phyloP scores from a whole-genome alignment of 2,113 vertebrate genomes.

The Oxyura jamaicensis region DNA sequence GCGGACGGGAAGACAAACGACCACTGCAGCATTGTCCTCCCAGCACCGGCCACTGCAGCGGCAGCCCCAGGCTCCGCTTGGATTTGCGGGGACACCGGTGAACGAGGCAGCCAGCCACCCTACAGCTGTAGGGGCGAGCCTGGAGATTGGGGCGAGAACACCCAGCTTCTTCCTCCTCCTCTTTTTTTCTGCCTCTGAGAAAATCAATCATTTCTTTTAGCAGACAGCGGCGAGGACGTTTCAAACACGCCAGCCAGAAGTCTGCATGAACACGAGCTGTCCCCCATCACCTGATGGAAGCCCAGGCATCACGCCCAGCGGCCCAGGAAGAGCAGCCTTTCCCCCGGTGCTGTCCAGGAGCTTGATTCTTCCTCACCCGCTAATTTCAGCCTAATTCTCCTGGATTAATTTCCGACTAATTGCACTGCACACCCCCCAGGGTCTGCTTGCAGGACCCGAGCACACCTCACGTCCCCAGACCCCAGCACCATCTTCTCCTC shows the following conservation, averaged over 20 bases:
- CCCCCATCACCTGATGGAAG: not conserved
- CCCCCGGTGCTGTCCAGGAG: not conserved
- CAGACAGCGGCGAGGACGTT: rapidly evolving
- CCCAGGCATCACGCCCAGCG: not conserved
- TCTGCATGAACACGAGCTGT: rapidly evolving
- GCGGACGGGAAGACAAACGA: not conserved
- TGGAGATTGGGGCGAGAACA: not conserved
- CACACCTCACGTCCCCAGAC: too few species aligned
- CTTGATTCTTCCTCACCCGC: not conserved
- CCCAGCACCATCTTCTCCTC: not conserved
- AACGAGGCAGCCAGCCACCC: not conserved
- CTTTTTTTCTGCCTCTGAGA: not conserved
- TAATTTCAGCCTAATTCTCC: not conserved
- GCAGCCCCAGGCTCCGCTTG: not conserved
- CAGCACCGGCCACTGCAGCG: not conserved
- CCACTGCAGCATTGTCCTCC: not conserved
- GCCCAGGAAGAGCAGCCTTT: not conserved
- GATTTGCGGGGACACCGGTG: not conserved
- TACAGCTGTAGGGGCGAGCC: not conserved
- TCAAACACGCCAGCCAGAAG: not conserved
- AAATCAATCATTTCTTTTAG: not conserved
- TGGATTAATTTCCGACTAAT: too few species aligned
- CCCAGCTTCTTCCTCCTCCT: not conserved
- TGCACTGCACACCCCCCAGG: not conserved
- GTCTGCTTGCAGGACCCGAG: too few species aligned